These are phyloP conservation scores for Mobula hypostoma DNA, from an alignment of 2,113 vertebrate genomes.

Conservation along the genomic window DNA sequence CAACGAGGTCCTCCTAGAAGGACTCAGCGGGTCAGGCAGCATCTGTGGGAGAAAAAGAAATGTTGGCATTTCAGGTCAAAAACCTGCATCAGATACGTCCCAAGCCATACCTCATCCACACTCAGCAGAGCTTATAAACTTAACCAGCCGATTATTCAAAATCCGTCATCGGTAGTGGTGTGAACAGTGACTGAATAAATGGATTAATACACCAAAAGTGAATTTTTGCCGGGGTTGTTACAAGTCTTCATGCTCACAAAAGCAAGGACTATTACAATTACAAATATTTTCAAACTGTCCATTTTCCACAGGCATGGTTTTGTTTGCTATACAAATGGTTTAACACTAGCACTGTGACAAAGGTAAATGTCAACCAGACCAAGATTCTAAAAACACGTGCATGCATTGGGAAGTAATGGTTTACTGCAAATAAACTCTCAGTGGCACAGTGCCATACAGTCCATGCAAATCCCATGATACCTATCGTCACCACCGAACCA, in stretches of 20 bases:
- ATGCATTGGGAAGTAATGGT: background rate
- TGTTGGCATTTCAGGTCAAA: too few species aligned
- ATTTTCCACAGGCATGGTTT: slow-evolving; percentile 26
- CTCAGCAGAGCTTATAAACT: background rate
- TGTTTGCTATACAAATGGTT: slow-evolving; percentile 20
- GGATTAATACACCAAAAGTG: background rate
- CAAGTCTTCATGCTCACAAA: background rate
- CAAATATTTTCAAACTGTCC: slow-evolving; percentile 12
- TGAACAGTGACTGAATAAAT: background rate
- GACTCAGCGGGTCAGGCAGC: too few species aligned
- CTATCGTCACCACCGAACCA: background rate
- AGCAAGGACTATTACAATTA: background rate
- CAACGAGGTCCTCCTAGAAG: too few species aligned
- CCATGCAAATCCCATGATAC: background rate
- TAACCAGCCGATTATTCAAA: background rate
- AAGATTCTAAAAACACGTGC: background rate
- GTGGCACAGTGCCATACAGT: background rate
- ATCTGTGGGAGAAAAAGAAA: too few species aligned
- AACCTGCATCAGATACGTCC: too few species aligned
- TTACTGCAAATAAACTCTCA: background rate
- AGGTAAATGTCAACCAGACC: background rate
- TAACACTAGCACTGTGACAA: background rate
- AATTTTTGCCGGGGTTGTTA: background rate
- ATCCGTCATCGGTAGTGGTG: background rate
- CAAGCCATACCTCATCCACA: too few species aligned